Evolutionary conservation across 2,888 invertebrate genomes (phyloP).

Genomic region (Rhyacophila evoluta): DNA sequence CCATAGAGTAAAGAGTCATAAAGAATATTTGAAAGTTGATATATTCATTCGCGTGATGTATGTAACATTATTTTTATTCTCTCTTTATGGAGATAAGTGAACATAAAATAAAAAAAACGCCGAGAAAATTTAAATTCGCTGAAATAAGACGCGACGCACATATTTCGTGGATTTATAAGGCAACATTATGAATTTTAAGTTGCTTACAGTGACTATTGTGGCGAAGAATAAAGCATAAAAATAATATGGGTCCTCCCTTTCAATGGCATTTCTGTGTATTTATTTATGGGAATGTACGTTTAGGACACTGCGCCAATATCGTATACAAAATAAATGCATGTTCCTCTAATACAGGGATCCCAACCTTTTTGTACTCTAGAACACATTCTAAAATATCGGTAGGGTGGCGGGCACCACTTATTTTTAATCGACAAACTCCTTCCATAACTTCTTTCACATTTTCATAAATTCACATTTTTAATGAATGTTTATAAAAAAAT

Average conservation of each 20-base stretch:
- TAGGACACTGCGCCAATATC: neutral
- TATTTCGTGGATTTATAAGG: conserved; percentile 51
- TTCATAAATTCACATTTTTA: too few relatives aligned
- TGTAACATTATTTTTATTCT: conserved; percentile 12
- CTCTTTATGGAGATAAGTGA: conserved; percentile 21
- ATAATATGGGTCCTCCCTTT: conserved; percentile 51
- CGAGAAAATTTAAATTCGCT: conserved; percentile 39
- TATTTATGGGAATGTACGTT: conserved; percentile 49
- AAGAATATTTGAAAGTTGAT: neutral
- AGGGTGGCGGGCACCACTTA: too few relatives aligned
- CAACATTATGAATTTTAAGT: conserved; percentile 55
- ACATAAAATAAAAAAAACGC: conserved; percentile 1
- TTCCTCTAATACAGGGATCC: too few relatives aligned
- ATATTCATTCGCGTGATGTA: neutral
- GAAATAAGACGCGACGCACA: conserved; percentile 40
- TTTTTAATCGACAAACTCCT: too few relatives aligned
- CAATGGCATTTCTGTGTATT: conserved; percentile 48
- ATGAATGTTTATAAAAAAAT: too few relatives aligned
- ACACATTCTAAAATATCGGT: too few relatives aligned
- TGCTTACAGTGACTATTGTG: conserved; percentile 52
- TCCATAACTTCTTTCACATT: too few relatives aligned
- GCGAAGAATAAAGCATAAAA: conserved; percentile 50
- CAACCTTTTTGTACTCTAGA: too few relatives aligned
- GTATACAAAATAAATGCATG: too few relatives aligned
- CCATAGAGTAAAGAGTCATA: conserved; percentile 6